A percentile compares a stretch with the other conserved stretches of the same genome.
These are phyloP conservation scores for Corapipo altera DNA, from an alignment of 2,113 vertebrate genomes.

Conservation along the genomic window DNA sequence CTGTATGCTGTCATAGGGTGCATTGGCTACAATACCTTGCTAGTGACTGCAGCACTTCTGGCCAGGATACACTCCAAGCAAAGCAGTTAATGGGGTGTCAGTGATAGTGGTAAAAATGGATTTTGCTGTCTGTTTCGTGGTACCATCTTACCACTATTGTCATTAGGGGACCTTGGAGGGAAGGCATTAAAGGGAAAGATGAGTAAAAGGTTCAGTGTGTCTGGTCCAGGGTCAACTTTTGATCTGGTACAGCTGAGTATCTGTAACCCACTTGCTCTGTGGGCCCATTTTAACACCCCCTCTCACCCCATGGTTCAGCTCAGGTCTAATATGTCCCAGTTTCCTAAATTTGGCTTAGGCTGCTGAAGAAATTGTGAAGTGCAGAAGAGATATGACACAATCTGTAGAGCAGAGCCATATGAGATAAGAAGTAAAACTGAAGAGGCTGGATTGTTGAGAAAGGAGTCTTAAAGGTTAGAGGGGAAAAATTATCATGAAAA, in stretches of 20 bases:
- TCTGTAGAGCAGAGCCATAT: background rate
- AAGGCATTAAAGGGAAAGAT: background rate
- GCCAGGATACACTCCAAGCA: background rate
- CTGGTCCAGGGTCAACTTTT: background rate
- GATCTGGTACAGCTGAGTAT: background rate
- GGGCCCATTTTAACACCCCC: fast-evolving
- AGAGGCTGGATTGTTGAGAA: background rate
- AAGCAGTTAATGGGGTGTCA: background rate
- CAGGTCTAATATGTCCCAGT: background rate
- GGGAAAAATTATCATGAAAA: background rate
- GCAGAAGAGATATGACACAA: background rate
- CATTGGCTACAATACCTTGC: background rate
- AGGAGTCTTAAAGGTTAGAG: background rate
- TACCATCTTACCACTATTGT: background rate
- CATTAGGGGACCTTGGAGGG: background rate
- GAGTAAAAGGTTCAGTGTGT: background rate
- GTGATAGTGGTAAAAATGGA: background rate
- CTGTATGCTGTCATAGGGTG: background rate
- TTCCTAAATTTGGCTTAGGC: background rate
- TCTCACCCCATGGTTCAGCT: background rate
- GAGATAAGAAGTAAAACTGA: background rate
- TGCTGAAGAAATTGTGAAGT: background rate
- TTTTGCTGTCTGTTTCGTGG: background rate
- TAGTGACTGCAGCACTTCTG: background rate
- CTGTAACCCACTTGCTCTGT: background rate